phyloP scores from a whole-genome alignment of 1,140 invertebrate genomes.

The Hyles euphorbiae region DNA sequence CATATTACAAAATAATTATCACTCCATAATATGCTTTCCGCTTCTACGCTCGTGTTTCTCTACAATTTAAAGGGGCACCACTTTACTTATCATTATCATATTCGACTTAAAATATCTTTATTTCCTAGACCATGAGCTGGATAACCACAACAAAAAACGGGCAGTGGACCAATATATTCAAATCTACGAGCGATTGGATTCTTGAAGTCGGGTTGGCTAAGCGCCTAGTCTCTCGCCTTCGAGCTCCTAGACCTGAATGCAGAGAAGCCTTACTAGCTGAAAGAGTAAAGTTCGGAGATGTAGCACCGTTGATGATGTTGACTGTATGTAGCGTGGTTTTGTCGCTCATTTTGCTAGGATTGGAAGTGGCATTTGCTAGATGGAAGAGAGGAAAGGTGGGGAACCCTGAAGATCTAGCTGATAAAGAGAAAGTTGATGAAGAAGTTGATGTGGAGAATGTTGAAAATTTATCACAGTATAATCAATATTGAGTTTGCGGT shows the following conservation, averaged over 20 bases:
- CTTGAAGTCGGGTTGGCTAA: conserved; percentile 43
- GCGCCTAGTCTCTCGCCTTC: conserved; percentile 33
- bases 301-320: conserved; percentile 33
- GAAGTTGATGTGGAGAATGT: too few relatives aligned
- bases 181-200: conserved; percentile 38
- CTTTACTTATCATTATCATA: not conserved
- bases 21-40: not conserved
- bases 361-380: conserved; percentile 37
- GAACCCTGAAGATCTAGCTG: too few relatives aligned
- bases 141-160: conserved; percentile 41
- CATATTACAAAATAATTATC: not conserved
- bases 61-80: not conserved
- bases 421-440: too few relatives aligned
- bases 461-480: too few relatives aligned
- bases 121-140: conserved; percentile 36
- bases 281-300: conserved; percentile 50
- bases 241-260: conserved; percentile 44
- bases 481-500: too few relatives aligned
- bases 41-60: not conserved
- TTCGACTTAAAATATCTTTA: not conserved
- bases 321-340: conserved; percentile 27
- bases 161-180: conserved; percentile 40
- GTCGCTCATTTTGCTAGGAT: conserved; percentile 34
- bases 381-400: conserved; percentile 12
- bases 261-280: conserved; percentile 50